These are phyloP conservation scores for Cygnus olor DNA, from an alignment of 2,797 vertebrate species.

Conservation along the genomic window DNA sequence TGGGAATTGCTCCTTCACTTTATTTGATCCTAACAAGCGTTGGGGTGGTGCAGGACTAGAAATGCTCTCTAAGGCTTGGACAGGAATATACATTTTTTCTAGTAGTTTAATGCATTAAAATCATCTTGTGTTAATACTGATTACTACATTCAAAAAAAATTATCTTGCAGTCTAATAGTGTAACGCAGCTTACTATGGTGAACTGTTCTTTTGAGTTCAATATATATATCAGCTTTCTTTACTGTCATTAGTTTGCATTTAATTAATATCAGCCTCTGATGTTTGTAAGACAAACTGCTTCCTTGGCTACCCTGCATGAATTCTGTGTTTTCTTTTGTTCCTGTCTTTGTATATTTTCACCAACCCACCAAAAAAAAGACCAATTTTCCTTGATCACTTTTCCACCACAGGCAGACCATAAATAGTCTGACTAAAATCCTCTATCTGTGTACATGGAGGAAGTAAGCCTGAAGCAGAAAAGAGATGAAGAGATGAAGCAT, in stretches of 20 bases:
- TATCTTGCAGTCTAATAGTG: background rate
- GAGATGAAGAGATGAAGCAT: background rate
- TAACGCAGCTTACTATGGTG: background rate
- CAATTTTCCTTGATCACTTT: background rate
- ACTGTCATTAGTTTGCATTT: background rate
- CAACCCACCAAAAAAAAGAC: background rate
- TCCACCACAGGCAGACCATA: background rate
- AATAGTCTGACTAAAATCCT: background rate
- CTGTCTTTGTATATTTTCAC: background rate
- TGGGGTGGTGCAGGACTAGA: background rate
- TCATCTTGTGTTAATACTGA: background rate
- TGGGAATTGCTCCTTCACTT: background rate
- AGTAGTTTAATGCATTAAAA: background rate
- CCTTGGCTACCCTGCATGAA: background rate
- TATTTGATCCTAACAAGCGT: background rate
- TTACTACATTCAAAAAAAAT: background rate
- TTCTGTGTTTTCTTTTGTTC: background rate
- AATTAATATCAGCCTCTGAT: background rate
- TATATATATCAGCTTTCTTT: background rate
- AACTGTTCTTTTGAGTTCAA: background rate
- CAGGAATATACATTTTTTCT: background rate
- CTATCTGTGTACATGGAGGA: background rate
- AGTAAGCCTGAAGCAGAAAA: background rate
- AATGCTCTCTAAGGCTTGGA: background rate
- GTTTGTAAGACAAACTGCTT: background rate